phyloP scores from a whole-genome alignment of 2,888 invertebrate species.

The Morinoia aosen region DNA sequence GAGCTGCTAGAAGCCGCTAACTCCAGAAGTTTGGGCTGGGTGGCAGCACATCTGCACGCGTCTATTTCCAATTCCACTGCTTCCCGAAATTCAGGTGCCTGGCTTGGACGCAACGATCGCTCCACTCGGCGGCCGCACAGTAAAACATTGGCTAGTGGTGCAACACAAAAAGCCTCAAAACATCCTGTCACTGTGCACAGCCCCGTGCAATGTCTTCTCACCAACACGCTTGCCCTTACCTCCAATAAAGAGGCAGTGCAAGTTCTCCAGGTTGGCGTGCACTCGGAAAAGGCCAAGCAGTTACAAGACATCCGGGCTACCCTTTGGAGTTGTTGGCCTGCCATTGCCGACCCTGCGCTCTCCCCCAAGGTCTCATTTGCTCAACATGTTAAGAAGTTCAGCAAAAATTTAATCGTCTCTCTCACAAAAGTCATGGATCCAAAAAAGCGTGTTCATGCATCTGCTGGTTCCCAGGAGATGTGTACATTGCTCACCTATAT shows the following conservation, averaged over 20 bases:
- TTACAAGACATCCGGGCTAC: conserved; percentile 54
- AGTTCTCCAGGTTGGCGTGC: conserved; percentile 55
- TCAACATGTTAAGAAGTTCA: conserved; percentile 33
- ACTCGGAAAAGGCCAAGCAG: conserved; percentile 63
- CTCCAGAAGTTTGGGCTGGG: neutral
- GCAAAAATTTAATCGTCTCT: neutral
- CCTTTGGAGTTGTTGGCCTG: conserved; percentile 60
- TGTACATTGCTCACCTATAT: neutral
- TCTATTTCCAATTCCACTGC: conserved; percentile 8
- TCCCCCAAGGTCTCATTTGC: conserved; percentile 60
- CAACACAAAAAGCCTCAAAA: neutral
- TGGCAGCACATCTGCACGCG: conserved; percentile 22
- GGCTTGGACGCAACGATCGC: neutral
- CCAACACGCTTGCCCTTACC: neutral
- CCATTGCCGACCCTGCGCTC: conserved; percentile 54
- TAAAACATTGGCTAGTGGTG: neutral
- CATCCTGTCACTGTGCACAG: neutral
- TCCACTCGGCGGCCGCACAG: neutral
- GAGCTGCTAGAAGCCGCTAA: neutral
- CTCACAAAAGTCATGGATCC: neutral
- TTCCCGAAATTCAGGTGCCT: conserved; percentile 14
- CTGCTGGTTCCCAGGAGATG: neutral
- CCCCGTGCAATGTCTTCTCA: conserved; percentile 41
- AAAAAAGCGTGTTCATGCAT: no score
- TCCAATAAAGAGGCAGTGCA: conserved; percentile 48